Percentiles rank a stretch among this genome's conserved stretches.
These are phyloP conservation scores for Pediacus dermestoides DNA, from an alignment of 2,888 invertebrate genomes.

Conservation along the genomic window DNA sequence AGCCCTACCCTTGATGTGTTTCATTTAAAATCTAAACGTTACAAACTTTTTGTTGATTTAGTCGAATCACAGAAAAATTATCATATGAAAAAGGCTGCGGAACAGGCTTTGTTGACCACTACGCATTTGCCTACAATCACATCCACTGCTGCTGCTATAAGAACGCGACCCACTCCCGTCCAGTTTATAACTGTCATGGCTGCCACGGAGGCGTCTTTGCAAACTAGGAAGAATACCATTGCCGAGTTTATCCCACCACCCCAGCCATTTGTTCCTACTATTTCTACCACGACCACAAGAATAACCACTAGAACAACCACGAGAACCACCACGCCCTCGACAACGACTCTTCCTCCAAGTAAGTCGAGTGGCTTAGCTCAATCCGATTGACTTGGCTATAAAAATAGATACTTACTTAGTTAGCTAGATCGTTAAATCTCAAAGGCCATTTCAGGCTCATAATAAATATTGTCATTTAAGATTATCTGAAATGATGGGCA, in stretches of 20 bases:
- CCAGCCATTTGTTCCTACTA: constrained; percentile 47
- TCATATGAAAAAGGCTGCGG: constrained; percentile 61
- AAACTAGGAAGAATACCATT: constrained; percentile 48
- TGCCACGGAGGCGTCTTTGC: constrained; percentile 43
- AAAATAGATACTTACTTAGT: too few species aligned
- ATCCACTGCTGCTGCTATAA: constrained; percentile 24
- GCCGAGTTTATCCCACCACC: constrained; percentile 51
- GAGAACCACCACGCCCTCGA: constrained; percentile 49
- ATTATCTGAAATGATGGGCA: too few species aligned
- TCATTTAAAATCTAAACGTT: too few species aligned
- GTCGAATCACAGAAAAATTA: constrained; percentile 88
- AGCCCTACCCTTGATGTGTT: too few species aligned
- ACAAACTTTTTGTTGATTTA: constrained; percentile 52
- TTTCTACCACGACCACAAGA: constrained; percentile 45
- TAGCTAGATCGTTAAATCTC: too few species aligned
- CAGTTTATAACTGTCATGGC: constrained; percentile 40
- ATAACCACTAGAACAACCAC: constrained; percentile 47
- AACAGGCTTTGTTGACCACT: constrained; percentile 52
- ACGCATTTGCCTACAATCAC: constrained; percentile 47
- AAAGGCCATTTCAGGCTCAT: too few species aligned
- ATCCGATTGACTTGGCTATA: too few species aligned
- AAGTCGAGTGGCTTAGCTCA: too few species aligned
- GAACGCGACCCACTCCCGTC: constrained; percentile 30
- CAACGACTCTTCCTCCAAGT: constrained; percentile 57
- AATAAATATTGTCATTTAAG: too few species aligned